phyloP scores from a whole-genome alignment of 2,113 vertebrate genomes.

The Phoenicopterus ruber region DNA sequence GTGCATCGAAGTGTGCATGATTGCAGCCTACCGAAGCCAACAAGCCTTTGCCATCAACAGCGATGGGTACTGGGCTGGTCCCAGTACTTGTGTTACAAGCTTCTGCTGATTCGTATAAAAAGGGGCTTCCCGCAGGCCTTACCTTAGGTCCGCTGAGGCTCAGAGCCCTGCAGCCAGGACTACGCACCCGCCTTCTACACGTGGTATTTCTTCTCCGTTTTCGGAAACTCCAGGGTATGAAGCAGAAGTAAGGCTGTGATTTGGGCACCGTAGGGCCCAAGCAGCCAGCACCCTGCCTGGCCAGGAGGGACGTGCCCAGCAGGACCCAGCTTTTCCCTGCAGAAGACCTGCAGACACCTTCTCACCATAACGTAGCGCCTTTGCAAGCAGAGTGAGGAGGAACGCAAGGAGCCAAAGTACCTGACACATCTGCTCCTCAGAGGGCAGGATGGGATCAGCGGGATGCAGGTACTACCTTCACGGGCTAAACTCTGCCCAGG shows the following conservation, averaged over 20 bases:
- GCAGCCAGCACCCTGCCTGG: neutral
- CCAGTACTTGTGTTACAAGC: neutral
- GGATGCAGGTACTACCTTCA: neutral
- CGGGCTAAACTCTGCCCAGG: fast-evolving
- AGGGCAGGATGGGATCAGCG: neutral
- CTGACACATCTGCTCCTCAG: neutral
- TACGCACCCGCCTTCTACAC: neutral
- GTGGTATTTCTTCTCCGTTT: neutral
- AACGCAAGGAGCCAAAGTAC: neutral
- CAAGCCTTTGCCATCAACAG: neutral
- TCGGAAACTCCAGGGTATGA: neutral
- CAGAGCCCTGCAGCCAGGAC: neutral
- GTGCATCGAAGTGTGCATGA: neutral
- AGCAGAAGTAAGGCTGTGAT: neutral
- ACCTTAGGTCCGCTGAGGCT: neutral
- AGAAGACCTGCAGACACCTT: neutral
- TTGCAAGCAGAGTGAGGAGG: neutral
- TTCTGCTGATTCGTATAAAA: neutral
- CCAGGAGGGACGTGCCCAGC: neutral
- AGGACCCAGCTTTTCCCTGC: neutral
- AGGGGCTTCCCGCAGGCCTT: neutral
- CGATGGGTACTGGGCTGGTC: neutral
- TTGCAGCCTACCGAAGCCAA: neutral
- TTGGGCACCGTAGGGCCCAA: too few relatives aligned
- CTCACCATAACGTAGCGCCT: neutral